Evolutionary conservation across 1,140 invertebrate species (phyloP), one percentile per base, ranked within the genome.

Genomic region (Grapholita molesta): DNA sequence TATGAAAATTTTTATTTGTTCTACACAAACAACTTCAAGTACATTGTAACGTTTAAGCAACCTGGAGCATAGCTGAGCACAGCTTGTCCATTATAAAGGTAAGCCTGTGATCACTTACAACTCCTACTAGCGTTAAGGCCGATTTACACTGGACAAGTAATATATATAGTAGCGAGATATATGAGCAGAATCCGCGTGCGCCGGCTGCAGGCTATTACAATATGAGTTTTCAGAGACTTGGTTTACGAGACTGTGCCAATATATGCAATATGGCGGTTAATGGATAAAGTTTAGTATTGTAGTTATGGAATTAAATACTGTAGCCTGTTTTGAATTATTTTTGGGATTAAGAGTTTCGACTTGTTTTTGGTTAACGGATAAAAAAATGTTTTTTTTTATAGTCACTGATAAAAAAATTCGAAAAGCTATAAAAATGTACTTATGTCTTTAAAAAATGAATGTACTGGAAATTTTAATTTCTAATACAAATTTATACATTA

Each of bases 151-250:
- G 18, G 42, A 9, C 9, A 9, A 0, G n/a, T 48, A 30, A 7
- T 4, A 30, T n/a, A n/a, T n/a, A n/a, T 38, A 18, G 42, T 9
- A 48, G 21, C 8, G 42, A 21, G 42, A 48, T 48, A 3, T 48
- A 21, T n/a, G 55, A 15, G 12, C 24, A 30, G 25, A 61, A 61
- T 32, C 12, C 7, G 55, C 24, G 32, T 28, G 25, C 24, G 55
- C 25, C 55, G 9, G 55, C 11, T 61, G 55, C 55, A 18, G 15
- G 55, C 24, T 28, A 61, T 61, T 61, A 61, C 55, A 61, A 61
- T 61, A 61, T 61, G 55, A 61, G 55, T 61, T 61, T 61, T 32
- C 55, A 61, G 55, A 55, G 12, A 30, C 12, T 28, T 28, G 24
- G n/a, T 61, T 61, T 61, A 61, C 28, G 23, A 30, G 2, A n/a